Evolutionary conservation across 2,113 vertebrate species (phyloP).

Genomic region (Ammodytes dubius): DNA sequence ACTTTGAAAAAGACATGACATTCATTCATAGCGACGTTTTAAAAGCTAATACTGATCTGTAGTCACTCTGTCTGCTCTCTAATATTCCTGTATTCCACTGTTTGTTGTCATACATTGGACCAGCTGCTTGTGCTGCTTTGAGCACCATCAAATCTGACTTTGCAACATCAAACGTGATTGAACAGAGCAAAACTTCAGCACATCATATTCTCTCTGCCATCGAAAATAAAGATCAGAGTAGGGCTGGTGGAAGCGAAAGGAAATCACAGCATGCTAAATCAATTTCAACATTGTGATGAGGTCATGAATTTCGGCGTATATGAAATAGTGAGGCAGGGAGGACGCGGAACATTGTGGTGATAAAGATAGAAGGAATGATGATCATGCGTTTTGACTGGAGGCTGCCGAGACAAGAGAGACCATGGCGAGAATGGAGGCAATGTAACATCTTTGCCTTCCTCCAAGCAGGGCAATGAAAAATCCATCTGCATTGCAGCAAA

Average conservation of each 20-base stretch:
- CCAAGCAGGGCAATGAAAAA: slow-evolving; percentile 76
- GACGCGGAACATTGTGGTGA: slow-evolving; percentile 65
- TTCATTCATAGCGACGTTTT: slow-evolving; percentile 53
- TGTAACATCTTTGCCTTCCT: slow-evolving; percentile 74
- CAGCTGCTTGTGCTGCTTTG: slow-evolving; percentile 43
- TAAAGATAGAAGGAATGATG: slow-evolving; percentile 80
- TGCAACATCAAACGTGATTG: slow-evolving; percentile 61
- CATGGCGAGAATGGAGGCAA: slow-evolving; percentile 60
- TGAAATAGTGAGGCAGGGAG: slow-evolving; percentile 75
- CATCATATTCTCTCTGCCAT: slow-evolving; percentile 65
- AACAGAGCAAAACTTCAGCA: slow-evolving; percentile 58
- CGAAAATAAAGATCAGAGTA: slow-evolving; percentile 68
- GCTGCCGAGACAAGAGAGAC: slow-evolving; percentile 74
- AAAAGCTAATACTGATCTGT: slow-evolving; percentile 38
- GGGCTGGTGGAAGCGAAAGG: slow-evolving; percentile 60
- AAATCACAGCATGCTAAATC: slow-evolving; percentile 80
- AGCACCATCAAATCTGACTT: slow-evolving; percentile 63
- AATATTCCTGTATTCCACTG: slow-evolving; percentile 45
- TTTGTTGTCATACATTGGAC: slow-evolving; percentile 54
- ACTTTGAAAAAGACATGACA: slow-evolving; percentile 30
- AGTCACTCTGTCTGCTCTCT: slow-evolving; percentile 27
- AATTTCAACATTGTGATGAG: slow-evolving; percentile 81
- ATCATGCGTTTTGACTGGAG: slow-evolving; percentile 80
- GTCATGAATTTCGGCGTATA: slow-evolving; percentile 80
- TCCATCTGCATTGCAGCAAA: slow-evolving; percentile 82